Evolutionary conservation across 2,797 vertebrate species (phyloP).

Genomic region (Hypotaenidia okinawae): DNA sequence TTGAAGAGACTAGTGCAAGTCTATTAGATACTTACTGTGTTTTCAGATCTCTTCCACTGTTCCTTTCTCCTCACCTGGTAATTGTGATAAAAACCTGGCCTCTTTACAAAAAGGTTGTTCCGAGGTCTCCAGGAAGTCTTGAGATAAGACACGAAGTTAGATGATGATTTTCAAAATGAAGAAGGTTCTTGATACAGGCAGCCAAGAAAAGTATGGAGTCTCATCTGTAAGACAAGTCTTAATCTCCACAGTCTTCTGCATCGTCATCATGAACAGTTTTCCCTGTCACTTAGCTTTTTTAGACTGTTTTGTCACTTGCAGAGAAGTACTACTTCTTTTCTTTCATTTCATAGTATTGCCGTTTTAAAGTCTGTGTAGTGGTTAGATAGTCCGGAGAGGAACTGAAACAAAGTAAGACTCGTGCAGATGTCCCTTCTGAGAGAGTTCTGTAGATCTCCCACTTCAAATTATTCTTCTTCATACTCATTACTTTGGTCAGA

Average conservation of each 20-base stretch:
- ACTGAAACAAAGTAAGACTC: background rate
- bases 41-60: background rate
- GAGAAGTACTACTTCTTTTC: background rate
- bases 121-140: background rate
- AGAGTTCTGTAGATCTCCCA: background rate
- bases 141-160: background rate
- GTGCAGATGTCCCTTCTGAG: background rate
- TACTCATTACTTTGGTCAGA: background rate
- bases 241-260: background rate
- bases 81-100: background rate
- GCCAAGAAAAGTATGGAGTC: background rate
- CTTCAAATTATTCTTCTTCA: background rate
- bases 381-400: background rate
- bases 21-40: background rate
- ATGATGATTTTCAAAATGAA: background rate
- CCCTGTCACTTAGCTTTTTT: background rate
- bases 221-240: background rate
- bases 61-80: background rate
- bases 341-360: background rate
- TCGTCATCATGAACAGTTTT: background rate
- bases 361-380: background rate
- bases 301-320: background rate
- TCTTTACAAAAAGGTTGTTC: background rate
- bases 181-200: background rate
- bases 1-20: background rate